Base-by-base conservation (phyloP, 2,888 invertebrate genomes). In the Colostygia pectinataria region DNA sequence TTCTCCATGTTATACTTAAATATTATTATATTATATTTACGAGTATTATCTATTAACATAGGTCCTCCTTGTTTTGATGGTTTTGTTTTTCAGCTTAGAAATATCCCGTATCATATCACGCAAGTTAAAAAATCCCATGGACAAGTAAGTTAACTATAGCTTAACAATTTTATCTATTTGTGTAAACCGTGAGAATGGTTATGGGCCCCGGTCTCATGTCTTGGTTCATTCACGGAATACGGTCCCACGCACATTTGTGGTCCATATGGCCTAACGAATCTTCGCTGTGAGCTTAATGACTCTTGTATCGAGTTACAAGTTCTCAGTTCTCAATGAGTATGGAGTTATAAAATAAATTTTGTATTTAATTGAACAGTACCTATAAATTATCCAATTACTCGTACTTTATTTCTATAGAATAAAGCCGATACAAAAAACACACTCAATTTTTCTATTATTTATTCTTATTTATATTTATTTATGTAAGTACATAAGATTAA, bases 201-300 rank as follows among this genome's bases (percentile, higher is more conserved):
- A 71, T 69, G 71, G 65, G 65, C 57, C 58, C 57, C 67, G 74
- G 69, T 81, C 80, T 69, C 80, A 80, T 80, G 76, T 71, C 72
- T 75, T 67, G 65, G 66, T 67, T 74, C 86, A 89, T 88, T 88
- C 84, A 88, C 71, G 71, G 77, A 77, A 76, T 63, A 57, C 61
- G 71, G 71, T 82, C 83, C 79, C 86, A 84, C 84, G 83, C 79
- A 79, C 80, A 83, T 80, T 81, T 80, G 83, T 68, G 69, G 63
- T 74, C 79, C 85, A 85, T 79, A 74, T 86, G 82, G 70, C 60
- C 56, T 60, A 57, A 63, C 53, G 57, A 65, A 53, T 55, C 41
- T 40, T 45, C 27, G 27, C 44, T 52, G 18, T 42, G 31, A 46
- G 18, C 27, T 42, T 49, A 46, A 49, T 55, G 38, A 51, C 31